Evolutionary conservation across 2,888 invertebrate species (phyloP).

Genomic region (Leptinotarsa tumamoca): DNA sequence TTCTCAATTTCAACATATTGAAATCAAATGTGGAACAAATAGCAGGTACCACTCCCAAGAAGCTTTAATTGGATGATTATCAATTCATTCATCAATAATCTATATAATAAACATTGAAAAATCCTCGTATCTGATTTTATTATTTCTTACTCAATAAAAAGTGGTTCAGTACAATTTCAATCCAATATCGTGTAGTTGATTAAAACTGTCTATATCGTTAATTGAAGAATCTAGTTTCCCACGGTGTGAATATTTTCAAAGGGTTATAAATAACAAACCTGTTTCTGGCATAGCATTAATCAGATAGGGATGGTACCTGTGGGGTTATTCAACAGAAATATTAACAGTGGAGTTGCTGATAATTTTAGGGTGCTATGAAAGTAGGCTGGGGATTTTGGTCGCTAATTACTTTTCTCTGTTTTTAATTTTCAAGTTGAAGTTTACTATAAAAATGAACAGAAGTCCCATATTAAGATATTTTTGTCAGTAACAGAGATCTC

Average conservation of each 20-base stretch:
- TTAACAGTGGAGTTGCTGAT: constrained; percentile 2
- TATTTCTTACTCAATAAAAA: constrained; percentile 47
- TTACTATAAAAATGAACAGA: no score
- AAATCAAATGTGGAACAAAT: background rate
- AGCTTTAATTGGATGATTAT: constrained; percentile 43
- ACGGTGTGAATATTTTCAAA: constrained; percentile 44
- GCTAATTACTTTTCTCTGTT: background rate
- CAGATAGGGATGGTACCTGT: constrained; percentile 11
- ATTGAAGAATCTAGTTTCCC: constrained; percentile 49
- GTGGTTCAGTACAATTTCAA: constrained; percentile 44
- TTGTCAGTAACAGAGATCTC: no score
- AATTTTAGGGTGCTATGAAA: background rate
- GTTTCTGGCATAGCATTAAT: constrained; percentile 38
- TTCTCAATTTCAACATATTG: background rate
- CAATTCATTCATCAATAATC: constrained; percentile 46
- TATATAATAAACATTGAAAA: constrained; percentile 39
- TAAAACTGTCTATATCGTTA: constrained; percentile 46
- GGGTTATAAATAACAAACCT: constrained; percentile 43
- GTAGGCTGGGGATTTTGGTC: background rate
- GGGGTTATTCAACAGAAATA: constrained; percentile 1
- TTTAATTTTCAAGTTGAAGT: background rate
- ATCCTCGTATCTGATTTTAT: constrained; percentile 46
- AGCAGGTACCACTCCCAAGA: background rate
- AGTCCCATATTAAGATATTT: no score
- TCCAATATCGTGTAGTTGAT: constrained; percentile 44